Evolutionary conservation across 2,888 invertebrate species (phyloP), one percentile per base, ranked within the genome.

Genomic region (Lydus trimaculatus): DNA sequence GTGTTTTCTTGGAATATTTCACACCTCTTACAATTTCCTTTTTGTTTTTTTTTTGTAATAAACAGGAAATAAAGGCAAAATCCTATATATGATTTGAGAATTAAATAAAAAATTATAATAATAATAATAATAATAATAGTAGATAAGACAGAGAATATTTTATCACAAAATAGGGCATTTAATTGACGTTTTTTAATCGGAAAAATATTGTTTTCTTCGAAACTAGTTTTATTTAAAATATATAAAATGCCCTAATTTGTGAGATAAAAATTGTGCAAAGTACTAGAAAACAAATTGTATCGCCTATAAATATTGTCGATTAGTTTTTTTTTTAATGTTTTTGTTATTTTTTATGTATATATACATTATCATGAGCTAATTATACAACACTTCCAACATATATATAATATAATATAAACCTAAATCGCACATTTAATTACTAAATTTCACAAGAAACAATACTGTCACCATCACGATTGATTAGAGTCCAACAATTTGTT

Each of bases 401-500:
- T 73, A 73, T 69, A 71, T n/a, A n/a, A n/a, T n/a, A n/a, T n/a
- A n/a, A n/a, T n/a, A n/a, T 73, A 70, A 72, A 69, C 70, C 73
- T 62, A 72, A 48, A 67, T 73, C 75, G 72, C 70, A 76, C 73
- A 72, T 73, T 73, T 72, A 76, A 66, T 76, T 71, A 75, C 76
- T 77, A 75, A 74, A 72, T 71, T 74, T 75, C 75, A 75, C 75
- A 74, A 56, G 11, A 56, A 56, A 56, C 13, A 77, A 77, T 77
- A 77, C 77, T 77, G 76, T 74, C 75, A 65, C 68, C 68, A 71
- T 68, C 71, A 71, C 71, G 56, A n/a, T 56, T n/a, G 56, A 15
- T 56, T 56, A 56, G 5, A 56, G 56, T 56, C 28, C 56, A 28
- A 67, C 66, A 66, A 58, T 65, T 65, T n/a, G n/a, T n/a, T n/a